These are phyloP conservation scores for Epinotia bilunana DNA, from an alignment of 2,888 invertebrate species.

Conservation along the genomic window DNA sequence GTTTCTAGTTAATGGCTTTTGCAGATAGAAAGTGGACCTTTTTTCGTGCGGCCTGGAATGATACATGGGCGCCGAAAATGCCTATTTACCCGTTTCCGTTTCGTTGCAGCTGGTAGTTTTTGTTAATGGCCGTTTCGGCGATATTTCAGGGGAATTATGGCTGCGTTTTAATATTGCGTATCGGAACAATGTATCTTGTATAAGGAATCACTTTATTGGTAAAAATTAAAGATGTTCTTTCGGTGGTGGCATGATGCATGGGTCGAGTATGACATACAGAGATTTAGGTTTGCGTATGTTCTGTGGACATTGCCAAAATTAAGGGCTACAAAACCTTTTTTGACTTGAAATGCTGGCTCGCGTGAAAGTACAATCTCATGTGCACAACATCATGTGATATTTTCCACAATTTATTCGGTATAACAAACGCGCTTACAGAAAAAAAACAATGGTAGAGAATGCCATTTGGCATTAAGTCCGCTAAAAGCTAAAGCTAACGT, in stretches of 20 bases:
- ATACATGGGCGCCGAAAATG: conserved; percentile 33
- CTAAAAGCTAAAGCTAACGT: too few relatives aligned
- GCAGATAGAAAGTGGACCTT: conserved; percentile 38
- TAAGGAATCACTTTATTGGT: background rate
- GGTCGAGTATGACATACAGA: too few relatives aligned
- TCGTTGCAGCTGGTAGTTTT: conserved; percentile 33
- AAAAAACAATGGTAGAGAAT: too few relatives aligned
- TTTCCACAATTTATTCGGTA: too few relatives aligned
- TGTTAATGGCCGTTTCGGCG: conserved; percentile 22
- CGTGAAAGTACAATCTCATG: too few relatives aligned
- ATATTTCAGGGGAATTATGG: conserved; percentile 30
- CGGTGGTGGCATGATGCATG: background rate
- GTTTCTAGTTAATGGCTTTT: conserved; percentile 36
- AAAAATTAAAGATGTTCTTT: background rate
- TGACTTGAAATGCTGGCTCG: too few relatives aligned
- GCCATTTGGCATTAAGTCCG: too few relatives aligned
- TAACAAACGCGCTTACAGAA: too few relatives aligned
- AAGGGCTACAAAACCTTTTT: too few relatives aligned
- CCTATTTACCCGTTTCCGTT: conserved; percentile 29
- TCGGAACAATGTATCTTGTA: background rate
- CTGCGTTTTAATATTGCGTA: conserved; percentile 18
- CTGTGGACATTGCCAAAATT: too few relatives aligned
- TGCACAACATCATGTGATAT: too few relatives aligned
- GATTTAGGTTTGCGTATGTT: too few relatives aligned
- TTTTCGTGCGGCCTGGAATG: conserved; percentile 19